These are phyloP conservation scores for Cairina moschata DNA, from an alignment of 2,113 vertebrate species.

Conservation along the genomic window DNA sequence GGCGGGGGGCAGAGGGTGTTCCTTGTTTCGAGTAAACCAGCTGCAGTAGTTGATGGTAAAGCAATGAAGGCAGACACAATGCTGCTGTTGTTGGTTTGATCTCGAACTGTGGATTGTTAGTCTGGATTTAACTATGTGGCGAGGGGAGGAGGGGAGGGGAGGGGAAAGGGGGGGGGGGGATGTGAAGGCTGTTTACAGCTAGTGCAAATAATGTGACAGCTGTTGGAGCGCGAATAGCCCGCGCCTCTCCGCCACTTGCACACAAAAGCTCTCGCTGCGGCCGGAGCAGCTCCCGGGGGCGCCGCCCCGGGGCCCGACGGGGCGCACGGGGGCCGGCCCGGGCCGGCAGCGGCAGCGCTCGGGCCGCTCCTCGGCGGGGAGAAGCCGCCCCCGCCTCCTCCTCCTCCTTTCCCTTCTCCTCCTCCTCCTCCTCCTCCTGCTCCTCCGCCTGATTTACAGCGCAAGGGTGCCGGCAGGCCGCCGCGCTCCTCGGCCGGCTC, in stretches of 20 bases:
- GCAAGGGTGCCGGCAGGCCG: background rate
- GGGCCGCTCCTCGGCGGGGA: background rate
- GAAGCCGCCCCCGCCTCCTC: background rate
- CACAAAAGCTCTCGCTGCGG: constrained; percentile 78
- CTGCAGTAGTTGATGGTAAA: constrained; percentile 84
- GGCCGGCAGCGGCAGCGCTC: no score
- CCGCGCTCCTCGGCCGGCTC: background rate
- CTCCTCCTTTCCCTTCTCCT: background rate
- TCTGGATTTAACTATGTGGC: constrained; percentile 88
- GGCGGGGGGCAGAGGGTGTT: constrained; percentile 59
- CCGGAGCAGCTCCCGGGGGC: background rate
- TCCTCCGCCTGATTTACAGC: background rate
- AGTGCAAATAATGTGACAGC: constrained; percentile 93
- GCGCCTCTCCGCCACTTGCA: constrained; percentile 74
- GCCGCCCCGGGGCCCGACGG: background rate
- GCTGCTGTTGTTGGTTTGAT: constrained; percentile 90
- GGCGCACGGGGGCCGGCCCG: no score
- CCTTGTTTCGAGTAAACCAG: constrained; percentile 83
- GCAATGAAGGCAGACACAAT: constrained; percentile 88
- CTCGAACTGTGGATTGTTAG: constrained; percentile 85
- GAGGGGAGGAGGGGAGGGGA: constrained; percentile 76
- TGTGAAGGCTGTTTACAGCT: constrained; percentile 89
- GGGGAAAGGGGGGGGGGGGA: constrained; percentile 79
- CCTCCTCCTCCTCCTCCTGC: background rate
- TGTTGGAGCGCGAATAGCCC: constrained; percentile 81